These are phyloP conservation scores for Hemiscyllium ocellatum DNA, from an alignment of 2,113 vertebrate species.

Conservation along the genomic window DNA sequence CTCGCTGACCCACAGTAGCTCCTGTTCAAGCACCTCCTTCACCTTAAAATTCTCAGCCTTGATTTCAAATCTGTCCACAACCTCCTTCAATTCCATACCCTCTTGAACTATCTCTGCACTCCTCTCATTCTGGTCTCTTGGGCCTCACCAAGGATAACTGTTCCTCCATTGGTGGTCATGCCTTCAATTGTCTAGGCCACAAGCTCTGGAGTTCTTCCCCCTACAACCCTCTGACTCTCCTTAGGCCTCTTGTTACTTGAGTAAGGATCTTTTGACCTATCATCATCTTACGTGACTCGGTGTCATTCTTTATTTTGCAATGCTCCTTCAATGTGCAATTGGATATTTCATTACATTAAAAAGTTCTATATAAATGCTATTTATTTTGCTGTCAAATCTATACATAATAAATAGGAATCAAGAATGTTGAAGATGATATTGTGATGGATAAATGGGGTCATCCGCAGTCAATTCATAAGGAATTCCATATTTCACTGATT, in stretches of 20 bases:
- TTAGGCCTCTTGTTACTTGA: too few relatives aligned
- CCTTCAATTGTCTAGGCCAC: too few relatives aligned
- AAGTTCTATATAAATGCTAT: not conserved
- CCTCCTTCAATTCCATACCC: too few relatives aligned
- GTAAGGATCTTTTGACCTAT: not conserved
- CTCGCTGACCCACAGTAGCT: not conserved
- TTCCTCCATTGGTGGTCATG: too few relatives aligned
- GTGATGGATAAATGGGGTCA: not conserved
- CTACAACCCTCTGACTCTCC: not conserved
- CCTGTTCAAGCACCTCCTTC: too few relatives aligned
- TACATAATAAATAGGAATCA: not conserved
- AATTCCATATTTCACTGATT: not conserved
- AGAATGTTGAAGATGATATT: not conserved
- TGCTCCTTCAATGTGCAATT: not conserved
- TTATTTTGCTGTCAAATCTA: not conserved
- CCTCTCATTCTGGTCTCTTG: not conserved
- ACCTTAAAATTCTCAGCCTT: too few relatives aligned
- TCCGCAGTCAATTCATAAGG: not conserved
- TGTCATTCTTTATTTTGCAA: not conserved
- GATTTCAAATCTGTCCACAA: too few relatives aligned
- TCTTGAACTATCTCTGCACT: not conserved
- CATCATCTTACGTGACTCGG: too few relatives aligned
- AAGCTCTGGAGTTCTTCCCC: too few relatives aligned
- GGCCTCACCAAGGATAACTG: not conserved
- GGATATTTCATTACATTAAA: not conserved